Conservation (phyloP, 1,140 invertebrate species). For the Manduca sexta region DNA sequence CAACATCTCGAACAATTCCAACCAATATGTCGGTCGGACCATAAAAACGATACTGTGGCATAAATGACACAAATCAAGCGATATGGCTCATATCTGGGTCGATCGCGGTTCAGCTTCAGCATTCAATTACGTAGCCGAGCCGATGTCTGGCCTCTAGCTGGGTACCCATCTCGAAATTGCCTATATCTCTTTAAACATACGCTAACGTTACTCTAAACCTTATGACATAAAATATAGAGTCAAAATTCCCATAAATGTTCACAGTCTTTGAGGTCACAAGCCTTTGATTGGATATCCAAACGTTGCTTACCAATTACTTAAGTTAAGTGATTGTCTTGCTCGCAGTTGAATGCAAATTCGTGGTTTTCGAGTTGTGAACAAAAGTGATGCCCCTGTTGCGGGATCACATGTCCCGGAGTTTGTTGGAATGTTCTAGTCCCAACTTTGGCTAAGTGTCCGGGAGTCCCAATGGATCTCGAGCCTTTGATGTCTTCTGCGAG, state of each 20-base stretch:
- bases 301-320: slow-evolving; percentile 58
- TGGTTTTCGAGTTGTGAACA: not conserved
- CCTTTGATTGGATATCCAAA: slow-evolving; percentile 51
- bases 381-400: no score
- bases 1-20: no score
- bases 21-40: not conserved
- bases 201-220: slow-evolving; percentile 7
- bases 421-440: no score
- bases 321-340: slow-evolving; percentile 53
- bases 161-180: slow-evolving; percentile 43
- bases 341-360: slow-evolving; percentile 15
- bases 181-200: slow-evolving; percentile 22
- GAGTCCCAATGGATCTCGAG: no score
- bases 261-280: slow-evolving; percentile 23
- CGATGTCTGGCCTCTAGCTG: slow-evolving; percentile 48
- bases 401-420: no score
- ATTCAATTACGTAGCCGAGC: slow-evolving; percentile 57
- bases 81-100: slow-evolving; percentile 38
- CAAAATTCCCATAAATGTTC: not conserved
- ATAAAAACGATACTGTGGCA: slow-evolving; percentile 10
- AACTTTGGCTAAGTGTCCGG: no score
- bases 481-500: no score
- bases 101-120: slow-evolving; percentile 33
- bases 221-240: slow-evolving; percentile 4
- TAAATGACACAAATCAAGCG: slow-evolving; percentile 13